phyloP scores from a whole-genome alignment of 2,113 vertebrate genomes.

The Callocephalon fimbriatum region DNA sequence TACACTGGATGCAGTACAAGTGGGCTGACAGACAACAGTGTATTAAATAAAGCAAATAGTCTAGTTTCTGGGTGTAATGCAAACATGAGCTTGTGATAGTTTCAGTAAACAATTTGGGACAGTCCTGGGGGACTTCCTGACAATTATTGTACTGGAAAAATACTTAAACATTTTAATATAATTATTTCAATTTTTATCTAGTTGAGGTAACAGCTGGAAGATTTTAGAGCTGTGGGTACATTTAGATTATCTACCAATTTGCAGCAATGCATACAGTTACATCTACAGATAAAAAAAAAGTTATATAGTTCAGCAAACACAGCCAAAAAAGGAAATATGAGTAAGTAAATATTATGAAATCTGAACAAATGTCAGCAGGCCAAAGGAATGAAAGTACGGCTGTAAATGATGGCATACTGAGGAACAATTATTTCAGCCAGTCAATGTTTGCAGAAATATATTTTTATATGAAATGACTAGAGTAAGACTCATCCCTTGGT shows the following conservation, averaged over 20 bases:
- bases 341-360: conserved; percentile 29
- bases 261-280: neutral
- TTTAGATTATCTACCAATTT: neutral
- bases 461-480: neutral
- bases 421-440: neutral
- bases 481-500: neutral
- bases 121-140: neutral
- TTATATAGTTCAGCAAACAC: conserved; percentile 13
- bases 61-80: neutral
- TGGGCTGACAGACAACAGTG: neutral
- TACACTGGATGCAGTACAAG: neutral
- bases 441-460: neutral
- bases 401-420: neutral
- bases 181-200: neutral
- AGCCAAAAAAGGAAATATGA: neutral
- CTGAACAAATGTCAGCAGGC: conserved; percentile 38
- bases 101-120: neutral
- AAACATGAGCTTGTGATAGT: neutral
- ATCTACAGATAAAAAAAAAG: neutral
- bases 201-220: neutral
- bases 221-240: neutral
- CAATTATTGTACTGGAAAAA: neutral
- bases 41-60: neutral
- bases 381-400: neutral
- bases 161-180: neutral